Percentiles rank a stretch among this genome's conserved stretches.
Conservation (phyloP, 2,113 vertebrate species). For the Oncorhynchus gorbuscha region DNA sequence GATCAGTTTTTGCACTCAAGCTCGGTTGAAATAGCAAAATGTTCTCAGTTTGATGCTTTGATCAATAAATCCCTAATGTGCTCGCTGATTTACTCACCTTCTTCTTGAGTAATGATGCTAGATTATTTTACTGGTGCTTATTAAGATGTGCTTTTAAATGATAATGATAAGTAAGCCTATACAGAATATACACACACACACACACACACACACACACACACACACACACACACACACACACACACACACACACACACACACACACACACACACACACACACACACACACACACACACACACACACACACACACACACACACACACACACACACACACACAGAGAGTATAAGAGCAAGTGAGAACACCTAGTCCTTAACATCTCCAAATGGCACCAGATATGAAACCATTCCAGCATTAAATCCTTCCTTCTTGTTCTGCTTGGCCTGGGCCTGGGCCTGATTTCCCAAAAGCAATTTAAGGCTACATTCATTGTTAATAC, state of each 20-base stretch:
- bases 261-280: not conserved
- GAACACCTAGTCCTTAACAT: no score
- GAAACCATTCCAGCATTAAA: no score
- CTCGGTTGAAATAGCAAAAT: conserved; percentile 19
- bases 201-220: not conserved
- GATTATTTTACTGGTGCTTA: not conserved
- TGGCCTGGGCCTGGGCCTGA: no score
- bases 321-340: not conserved
- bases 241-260: not conserved
- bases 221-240: not conserved
- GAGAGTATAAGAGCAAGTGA: not conserved
- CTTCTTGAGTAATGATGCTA: not conserved
- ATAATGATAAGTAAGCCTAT: not conserved
- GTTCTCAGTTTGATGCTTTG: conserved; percentile 29
- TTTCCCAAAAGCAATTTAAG: no score
- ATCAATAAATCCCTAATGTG: conserved; percentile 32
- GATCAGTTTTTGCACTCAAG: conserved; percentile 2
- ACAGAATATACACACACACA: conserved; percentile 4
- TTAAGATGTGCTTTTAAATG: not conserved
- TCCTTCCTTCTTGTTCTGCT: no score
- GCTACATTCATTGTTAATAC: no score
- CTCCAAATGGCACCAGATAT: no score
- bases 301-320: conserved; percentile 3
- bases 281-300: conserved; percentile 3
- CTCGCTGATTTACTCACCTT: conserved; percentile 6